These are phyloP conservation scores for Tapera naevia DNA, from an alignment of 2,797 vertebrate genomes.

Conservation along the genomic window DNA sequence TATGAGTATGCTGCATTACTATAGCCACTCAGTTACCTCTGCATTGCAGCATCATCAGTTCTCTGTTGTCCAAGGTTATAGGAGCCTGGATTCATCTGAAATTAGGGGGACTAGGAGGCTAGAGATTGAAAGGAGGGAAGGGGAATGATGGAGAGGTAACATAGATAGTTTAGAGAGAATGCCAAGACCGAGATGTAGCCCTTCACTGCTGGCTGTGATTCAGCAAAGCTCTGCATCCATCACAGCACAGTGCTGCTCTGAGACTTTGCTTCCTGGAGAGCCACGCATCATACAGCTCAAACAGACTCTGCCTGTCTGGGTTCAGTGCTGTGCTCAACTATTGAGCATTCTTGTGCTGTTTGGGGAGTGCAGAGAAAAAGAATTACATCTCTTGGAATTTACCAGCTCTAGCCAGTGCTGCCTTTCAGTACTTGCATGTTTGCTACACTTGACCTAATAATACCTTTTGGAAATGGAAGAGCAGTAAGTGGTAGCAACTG, in stretches of 20 bases:
- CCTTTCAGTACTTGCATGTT: neutral
- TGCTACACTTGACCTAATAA: neutral
- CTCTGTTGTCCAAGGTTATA: neutral
- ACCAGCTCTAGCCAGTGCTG: neutral
- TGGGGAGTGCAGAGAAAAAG: neutral
- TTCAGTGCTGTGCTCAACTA: neutral
- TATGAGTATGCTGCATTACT: neutral
- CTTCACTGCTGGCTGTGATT: neutral
- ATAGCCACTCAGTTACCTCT: neutral
- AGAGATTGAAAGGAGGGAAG: neutral
- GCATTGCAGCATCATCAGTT: neutral
- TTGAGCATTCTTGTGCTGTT: neutral
- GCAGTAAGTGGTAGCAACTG: neutral
- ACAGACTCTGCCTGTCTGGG: neutral
- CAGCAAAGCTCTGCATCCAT: neutral
- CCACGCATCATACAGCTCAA: neutral
- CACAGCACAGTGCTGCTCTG: neutral
- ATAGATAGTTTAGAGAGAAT: neutral
- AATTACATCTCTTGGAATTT: neutral
- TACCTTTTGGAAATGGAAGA: neutral
- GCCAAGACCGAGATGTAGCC: neutral
- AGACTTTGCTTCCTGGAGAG: neutral
- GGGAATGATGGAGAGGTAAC: neutral
- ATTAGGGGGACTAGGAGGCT: neutral
- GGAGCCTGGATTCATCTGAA: neutral